Evolutionary conservation across 2,113 vertebrate species (phyloP).

Genomic region (Falcunculus frontatus): DNA sequence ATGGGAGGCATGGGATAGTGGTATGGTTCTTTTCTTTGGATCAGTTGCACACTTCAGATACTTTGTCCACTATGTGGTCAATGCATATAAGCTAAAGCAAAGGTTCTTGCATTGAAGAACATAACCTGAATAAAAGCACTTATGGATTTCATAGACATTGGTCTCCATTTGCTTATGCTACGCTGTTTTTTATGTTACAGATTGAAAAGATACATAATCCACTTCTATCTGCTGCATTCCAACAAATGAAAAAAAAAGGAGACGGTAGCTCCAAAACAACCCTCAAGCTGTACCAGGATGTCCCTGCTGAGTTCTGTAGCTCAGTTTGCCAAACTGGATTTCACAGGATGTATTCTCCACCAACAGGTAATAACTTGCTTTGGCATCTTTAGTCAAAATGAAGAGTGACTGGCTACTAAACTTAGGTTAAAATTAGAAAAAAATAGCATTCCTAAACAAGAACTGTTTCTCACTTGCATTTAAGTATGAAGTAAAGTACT

Average conservation of each 20-base stretch:
- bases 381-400: background rate
- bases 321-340: constrained; percentile 78
- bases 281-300: constrained; percentile 71
- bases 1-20: background rate
- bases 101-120: background rate
- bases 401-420: background rate
- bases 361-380: constrained; percentile 69
- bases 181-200: constrained; percentile 56
- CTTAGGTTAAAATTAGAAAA: background rate
- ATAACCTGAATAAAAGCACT: background rate
- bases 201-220: constrained; percentile 77
- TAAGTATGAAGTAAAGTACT: no score
- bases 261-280: background rate
- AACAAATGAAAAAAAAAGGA: constrained; percentile 59
- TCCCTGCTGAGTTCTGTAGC: constrained; percentile 77
- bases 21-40: background rate
- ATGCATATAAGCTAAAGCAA: background rate
- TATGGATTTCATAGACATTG: background rate
- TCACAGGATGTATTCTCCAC: constrained; percentile 75
- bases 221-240: constrained; percentile 67
- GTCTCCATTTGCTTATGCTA: background rate
- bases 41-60: background rate
- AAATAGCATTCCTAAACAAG: background rate
- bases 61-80: background rate
- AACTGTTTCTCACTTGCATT: background rate